Conservation (phyloP, 2,888 invertebrate genomes). For the Drosophila yooni region DNA sequence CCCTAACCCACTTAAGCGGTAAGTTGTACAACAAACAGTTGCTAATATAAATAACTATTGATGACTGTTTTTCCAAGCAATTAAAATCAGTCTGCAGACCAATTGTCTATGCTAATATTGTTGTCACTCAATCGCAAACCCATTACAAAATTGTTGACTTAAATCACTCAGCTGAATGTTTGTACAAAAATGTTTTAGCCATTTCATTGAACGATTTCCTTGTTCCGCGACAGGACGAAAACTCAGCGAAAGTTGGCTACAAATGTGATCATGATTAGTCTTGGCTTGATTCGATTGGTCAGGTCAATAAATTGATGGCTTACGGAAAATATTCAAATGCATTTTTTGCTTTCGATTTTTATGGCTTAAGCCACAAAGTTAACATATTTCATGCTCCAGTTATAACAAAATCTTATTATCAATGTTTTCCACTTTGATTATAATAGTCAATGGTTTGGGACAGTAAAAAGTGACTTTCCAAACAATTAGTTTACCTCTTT, state of each 20-base stretch:
- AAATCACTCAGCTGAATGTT: not conserved
- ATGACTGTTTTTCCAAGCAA: constrained; percentile 48
- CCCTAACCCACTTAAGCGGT: constrained; percentile 45
- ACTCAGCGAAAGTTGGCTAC: constrained; percentile 10
- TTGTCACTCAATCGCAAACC: constrained; percentile 12
- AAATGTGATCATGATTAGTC: not conserved
- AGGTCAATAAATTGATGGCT: constrained; percentile 18
- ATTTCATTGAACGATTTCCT: constrained; percentile 19
- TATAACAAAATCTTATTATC: constrained; percentile 39
- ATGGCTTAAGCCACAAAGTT: constrained; percentile 10
- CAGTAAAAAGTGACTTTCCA: constrained; percentile 46
- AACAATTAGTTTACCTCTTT: constrained; percentile 42
- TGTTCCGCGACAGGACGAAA: constrained; percentile 32
- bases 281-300: not conserved
- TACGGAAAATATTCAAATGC: constrained; percentile 35
- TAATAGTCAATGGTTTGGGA: constrained; percentile 31
- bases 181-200: not conserved
- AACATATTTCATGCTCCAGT: constrained; percentile 65
- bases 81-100: constrained; percentile 39
- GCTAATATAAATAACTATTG: not conserved
- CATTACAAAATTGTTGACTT: constrained; percentile 9
- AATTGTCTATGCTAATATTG: constrained; percentile 27
- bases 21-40: constrained; percentile 33
- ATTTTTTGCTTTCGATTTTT: not conserved
- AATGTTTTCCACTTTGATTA: constrained; percentile 16